phyloP scores from a whole-genome alignment of 2,888 invertebrate genomes.

The Cryptocephalus moraei region DNA sequence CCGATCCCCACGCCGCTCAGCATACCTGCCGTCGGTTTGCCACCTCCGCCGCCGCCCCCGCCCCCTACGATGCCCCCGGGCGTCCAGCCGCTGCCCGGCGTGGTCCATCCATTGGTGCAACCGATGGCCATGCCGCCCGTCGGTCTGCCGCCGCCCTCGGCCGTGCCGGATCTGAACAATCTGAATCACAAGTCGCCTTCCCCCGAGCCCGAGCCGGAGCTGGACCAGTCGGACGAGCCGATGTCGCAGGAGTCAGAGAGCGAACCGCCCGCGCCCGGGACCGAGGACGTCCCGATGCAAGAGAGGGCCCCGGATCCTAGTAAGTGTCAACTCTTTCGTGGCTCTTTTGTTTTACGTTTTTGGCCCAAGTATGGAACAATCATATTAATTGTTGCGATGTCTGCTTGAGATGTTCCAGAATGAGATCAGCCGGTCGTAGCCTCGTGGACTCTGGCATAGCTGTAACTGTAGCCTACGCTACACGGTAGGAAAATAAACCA shows the following conservation, averaged over 20 bases:
- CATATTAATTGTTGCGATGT: constrained; percentile 39
- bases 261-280: constrained; percentile 34
- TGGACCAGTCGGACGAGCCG: constrained; percentile 1
- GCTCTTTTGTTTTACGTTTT: background rate
- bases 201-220: constrained; percentile 2
- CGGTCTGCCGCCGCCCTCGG: background rate
- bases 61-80: constrained; percentile 5
- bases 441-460: constrained; percentile 33
- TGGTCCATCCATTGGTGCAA: constrained; percentile 4
- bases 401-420: constrained; percentile 45
- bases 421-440: constrained; percentile 36
- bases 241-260: constrained; percentile 10
- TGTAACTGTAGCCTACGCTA: constrained; percentile 35
- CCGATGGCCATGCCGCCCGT: constrained; percentile 1
- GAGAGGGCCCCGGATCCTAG: constrained; percentile 4
- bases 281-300: constrained; percentile 26
- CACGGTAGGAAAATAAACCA: constrained; percentile 36
- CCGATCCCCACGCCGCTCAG: constrained; percentile 4
- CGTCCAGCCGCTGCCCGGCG: constrained; percentile 6
- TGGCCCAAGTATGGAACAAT: constrained; percentile 23
- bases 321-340: constrained; percentile 3
- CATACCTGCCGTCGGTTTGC: constrained; percentile 1
- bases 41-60: constrained; percentile 2
- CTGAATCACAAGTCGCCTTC: background rate
- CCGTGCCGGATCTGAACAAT: background rate